Conservation (phyloP, 1,140 invertebrate genomes). For the Zaprionus tsacasi region DNA sequence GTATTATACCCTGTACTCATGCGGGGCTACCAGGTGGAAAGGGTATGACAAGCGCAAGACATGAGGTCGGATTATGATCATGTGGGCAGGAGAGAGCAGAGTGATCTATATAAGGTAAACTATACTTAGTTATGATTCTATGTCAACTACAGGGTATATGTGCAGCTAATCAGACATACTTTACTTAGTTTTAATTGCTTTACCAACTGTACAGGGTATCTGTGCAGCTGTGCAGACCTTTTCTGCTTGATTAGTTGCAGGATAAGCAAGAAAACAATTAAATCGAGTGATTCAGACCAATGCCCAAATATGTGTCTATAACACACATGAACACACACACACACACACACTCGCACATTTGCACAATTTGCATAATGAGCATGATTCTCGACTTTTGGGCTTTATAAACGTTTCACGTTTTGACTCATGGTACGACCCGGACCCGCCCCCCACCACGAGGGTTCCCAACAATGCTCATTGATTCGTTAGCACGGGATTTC, state of each 20-base stretch:
- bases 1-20: conserved; percentile 1
- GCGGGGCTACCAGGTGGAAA: no score
- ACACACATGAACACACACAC: neutral
- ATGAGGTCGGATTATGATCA: no score
- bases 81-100: no score
- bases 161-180: neutral
- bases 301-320: neutral
- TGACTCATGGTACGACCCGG: neutral
- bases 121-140: no score
- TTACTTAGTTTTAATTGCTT: no score
- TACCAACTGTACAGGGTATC: neutral
- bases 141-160: neutral
- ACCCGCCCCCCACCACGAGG: neutral
- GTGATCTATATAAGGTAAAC: no score
- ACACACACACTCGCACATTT: neutral
- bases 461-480: neutral
- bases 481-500: conserved; percentile 9
- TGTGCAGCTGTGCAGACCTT: neutral
- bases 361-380: conserved; percentile 5
- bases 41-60: neutral
- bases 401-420: conserved; percentile 5
- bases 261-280: conserved; percentile 7
- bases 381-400: conserved; percentile 4
- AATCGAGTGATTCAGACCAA: conserved; percentile 4
- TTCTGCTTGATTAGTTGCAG: neutral